A percentile compares a stretch with the other conserved stretches of the same genome.
Conservation (phyloP, 2,888 invertebrate genomes). For the Melinaea menophilus region DNA sequence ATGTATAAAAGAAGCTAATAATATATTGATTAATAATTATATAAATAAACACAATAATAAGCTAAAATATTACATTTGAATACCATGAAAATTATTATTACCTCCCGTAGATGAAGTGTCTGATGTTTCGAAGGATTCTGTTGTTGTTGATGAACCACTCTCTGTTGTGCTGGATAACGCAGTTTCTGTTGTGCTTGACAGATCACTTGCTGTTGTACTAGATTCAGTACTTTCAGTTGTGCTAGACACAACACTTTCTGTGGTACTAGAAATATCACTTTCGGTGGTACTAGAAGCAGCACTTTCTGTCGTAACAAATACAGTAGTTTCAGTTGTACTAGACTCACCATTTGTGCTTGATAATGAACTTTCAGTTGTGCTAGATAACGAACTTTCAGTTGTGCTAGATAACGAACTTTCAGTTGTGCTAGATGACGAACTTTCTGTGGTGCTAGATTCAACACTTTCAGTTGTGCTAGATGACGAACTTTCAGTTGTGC, state of each 20-base stretch:
- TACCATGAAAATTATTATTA: neutral
- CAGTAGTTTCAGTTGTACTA: conserved; percentile 2
- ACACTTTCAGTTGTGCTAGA: too few species aligned
- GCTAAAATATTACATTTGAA: neutral
- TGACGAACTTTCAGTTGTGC: conserved; percentile 4
- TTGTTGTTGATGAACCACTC: conserved; percentile 1
- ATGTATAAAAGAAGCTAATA: too few species aligned
- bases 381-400: too few species aligned
- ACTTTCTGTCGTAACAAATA: too few species aligned
- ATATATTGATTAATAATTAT: neutral
- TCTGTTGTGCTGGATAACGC: conserved; percentile 15
- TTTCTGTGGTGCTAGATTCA: neutral
- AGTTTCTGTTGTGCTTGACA: neutral
- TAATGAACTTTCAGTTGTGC: too few species aligned
- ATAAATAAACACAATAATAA: neutral
- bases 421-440: neutral
- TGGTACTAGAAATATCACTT: conserved; percentile 1
- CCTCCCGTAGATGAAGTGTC: conserved; percentile 27
- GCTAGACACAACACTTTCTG: conserved; percentile 7
- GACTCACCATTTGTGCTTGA: neutral
- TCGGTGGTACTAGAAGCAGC: too few species aligned
- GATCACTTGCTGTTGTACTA: neutral
- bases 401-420: neutral
- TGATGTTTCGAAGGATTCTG: conserved; percentile 10
- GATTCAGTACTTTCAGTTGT: conserved; percentile 16